A percentile compares a stretch with the other conserved stretches of the same genome.
These are phyloP conservation scores for Strongylocentrotus purpuratus DNA, from an alignment of 35 echinoderm and acorn worm genomes.

Conservation along the genomic window DNA sequence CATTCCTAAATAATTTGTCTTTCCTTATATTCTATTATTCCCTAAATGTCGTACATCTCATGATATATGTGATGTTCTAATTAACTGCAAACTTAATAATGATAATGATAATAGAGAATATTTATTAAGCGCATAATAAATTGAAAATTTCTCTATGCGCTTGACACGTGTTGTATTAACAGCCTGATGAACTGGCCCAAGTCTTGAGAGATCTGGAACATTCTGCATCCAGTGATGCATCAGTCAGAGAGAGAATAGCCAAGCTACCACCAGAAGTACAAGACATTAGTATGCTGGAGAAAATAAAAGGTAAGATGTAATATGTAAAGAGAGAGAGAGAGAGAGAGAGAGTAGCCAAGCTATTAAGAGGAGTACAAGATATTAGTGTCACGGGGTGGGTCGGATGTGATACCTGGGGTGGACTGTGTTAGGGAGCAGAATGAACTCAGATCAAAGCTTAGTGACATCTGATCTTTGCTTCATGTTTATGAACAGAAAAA, in stretches of 20 bases:
- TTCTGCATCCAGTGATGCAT: slow-evolving; percentile 94
- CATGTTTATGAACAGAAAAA: too few relatives aligned
- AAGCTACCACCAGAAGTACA: slow-evolving; percentile 96
- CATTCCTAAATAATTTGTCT: not conserved
- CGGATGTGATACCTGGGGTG: too few relatives aligned
- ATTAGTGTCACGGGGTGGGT: slow-evolving; percentile 9
- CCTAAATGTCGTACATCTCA: too few relatives aligned
- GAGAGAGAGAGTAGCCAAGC: not conserved
- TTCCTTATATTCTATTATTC: not conserved
- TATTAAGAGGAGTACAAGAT: slow-evolving; percentile 90
- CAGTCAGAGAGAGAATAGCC: slow-evolving; percentile 91
- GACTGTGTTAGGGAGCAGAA: too few relatives aligned
- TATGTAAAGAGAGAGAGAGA: too few relatives aligned
- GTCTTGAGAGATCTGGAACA: slow-evolving; percentile 86
- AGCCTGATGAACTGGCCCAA: slow-evolving; percentile 92
- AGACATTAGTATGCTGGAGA: slow-evolving; percentile 90
- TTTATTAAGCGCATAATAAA: too few relatives aligned
- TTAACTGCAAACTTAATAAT: too few relatives aligned
- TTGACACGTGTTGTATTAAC: slow-evolving; percentile 20
- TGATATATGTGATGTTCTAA: too few relatives aligned
- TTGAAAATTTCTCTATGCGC: too few relatives aligned
- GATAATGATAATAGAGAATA: too few relatives aligned
- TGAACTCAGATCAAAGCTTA: too few relatives aligned
- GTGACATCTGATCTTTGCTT: too few relatives aligned
- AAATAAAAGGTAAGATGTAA: slow-evolving; percentile 79